A percentile compares a stretch with the other conserved stretches of the same genome.
Conservation (phyloP, 2,888 invertebrate species). For the Eupithecia dodoneata region DNA sequence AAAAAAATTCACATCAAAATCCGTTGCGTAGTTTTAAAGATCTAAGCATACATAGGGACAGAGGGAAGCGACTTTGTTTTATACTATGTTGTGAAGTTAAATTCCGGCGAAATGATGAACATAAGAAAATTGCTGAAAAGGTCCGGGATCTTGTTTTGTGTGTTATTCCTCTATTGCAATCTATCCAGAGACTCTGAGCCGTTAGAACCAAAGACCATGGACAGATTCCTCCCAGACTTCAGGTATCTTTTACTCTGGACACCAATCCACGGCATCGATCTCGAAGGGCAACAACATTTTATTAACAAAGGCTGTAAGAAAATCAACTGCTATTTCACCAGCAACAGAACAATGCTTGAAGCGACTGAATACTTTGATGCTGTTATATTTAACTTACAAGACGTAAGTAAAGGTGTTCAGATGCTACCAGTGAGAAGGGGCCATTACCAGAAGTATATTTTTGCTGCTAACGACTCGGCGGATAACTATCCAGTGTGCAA, state of each 20-base stretch:
- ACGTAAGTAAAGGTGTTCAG: constrained; percentile 49
- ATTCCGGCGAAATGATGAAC: neutral
- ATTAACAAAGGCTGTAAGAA: constrained; percentile 53
- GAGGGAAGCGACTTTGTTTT: too few species aligned
- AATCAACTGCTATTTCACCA: constrained; percentile 69
- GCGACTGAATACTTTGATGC: constrained; percentile 69
- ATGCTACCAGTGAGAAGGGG: constrained; percentile 56
- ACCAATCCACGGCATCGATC: constrained; percentile 50
- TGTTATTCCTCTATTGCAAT: constrained; percentile 45
- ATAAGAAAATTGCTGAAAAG: constrained; percentile 1
- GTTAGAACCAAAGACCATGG: constrained; percentile 46
- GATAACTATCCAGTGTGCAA: constrained; percentile 70
- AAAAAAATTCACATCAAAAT: too few species aligned
- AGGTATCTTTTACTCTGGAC: constrained; percentile 71
- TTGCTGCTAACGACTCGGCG: constrained; percentile 69
- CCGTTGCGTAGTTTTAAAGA: too few species aligned
- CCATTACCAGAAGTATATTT: constrained; percentile 67
- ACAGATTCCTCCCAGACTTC: constrained; percentile 61
- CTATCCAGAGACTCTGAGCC: constrained; percentile 44
- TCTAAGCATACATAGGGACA: too few species aligned
- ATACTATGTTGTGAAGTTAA: neutral
- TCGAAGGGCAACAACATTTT: constrained; percentile 60
- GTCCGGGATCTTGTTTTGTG: constrained; percentile 12
- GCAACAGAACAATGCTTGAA: constrained; percentile 58
- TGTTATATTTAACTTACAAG: constrained; percentile 65